Evolutionary conservation across 2,113 vertebrate genomes (phyloP).

Genomic region (Mobula hypostoma): DNA sequence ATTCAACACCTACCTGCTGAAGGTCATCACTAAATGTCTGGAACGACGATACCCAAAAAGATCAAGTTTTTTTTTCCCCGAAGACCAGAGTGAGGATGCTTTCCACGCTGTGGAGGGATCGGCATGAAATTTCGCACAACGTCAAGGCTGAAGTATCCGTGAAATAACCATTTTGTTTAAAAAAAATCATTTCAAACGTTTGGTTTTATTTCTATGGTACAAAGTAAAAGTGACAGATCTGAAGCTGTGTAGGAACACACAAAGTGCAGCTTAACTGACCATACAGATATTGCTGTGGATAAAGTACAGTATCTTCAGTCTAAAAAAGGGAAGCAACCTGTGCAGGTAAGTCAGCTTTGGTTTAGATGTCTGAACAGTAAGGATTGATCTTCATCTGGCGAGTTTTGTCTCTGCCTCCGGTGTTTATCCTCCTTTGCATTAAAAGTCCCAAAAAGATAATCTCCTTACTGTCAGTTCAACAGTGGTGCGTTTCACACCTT

Average conservation of each 20-base stretch:
- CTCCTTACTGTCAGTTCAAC: constrained; percentile 39
- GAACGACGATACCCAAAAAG: background rate
- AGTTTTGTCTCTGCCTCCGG: constrained; percentile 63
- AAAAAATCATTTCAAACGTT: constrained; percentile 84
- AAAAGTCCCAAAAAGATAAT: background rate
- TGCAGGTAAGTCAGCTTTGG: constrained; percentile 96
- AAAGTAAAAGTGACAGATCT: constrained; percentile 98
- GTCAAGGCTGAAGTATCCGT: background rate
- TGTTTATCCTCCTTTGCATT: constrained; percentile 16
- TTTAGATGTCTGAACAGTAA: constrained; percentile 84
- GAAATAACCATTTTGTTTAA: constrained; percentile 24
- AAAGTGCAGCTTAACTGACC: constrained; percentile 98
- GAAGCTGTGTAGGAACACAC: constrained; percentile 97
- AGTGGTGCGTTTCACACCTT: constrained; percentile 45
- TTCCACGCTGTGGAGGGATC: background rate
- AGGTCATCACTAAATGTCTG: background rate
- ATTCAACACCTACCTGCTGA: background rate
- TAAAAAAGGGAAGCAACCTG: constrained; percentile 80
- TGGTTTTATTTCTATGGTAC: constrained; percentile 98
- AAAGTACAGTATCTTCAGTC: constrained; percentile 79
- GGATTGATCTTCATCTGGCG: constrained; percentile 63
- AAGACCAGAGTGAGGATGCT: background rate
- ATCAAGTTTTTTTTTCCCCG: background rate
- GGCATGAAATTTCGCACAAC: background rate
- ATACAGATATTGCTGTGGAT: constrained; percentile 99